phyloP scores from a whole-genome alignment of 1,140 invertebrate genomes.

The Cydia splendana region DNA sequence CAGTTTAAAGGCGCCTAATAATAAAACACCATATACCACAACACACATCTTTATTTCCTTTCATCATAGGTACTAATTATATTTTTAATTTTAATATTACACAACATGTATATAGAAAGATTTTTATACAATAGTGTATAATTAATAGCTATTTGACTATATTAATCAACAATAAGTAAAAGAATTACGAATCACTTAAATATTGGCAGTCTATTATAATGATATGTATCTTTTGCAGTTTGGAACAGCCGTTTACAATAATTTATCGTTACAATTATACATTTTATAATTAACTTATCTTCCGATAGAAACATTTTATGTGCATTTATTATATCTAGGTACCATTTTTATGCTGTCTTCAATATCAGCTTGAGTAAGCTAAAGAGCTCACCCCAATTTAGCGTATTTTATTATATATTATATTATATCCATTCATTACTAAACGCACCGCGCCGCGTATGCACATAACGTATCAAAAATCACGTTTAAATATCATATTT shows the following conservation, averaged over 20 bases:
- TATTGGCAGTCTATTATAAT: slow-evolving; percentile 78
- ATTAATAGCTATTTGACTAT: slow-evolving; percentile 71
- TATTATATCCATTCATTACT: too few relatives aligned
- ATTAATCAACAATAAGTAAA: slow-evolving; percentile 77
- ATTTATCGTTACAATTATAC: slow-evolving; percentile 42
- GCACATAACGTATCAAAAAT: too few relatives aligned
- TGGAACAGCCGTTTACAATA: slow-evolving; percentile 72
- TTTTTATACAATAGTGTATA: slow-evolving; percentile 79
- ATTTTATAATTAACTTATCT: slow-evolving; percentile 37
- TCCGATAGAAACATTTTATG: background rate
- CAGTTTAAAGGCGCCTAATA: background rate
- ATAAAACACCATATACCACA: slow-evolving; percentile 55
- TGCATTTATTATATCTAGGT: background rate
- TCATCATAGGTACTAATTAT: slow-evolving; percentile 54
- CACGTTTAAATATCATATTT: too few relatives aligned
- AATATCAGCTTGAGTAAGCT: too few relatives aligned
- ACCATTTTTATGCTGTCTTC: too few relatives aligned
- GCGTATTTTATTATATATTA: too few relatives aligned
- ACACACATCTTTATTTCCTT: slow-evolving; percentile 75
- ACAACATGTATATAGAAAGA: slow-evolving; percentile 80
- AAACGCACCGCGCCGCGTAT: too few relatives aligned
- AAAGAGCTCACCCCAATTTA: too few relatives aligned
- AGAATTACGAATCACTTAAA: slow-evolving; percentile 76
- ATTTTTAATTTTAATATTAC: slow-evolving; percentile 72
- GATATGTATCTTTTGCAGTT: slow-evolving; percentile 78